Evolutionary conservation across 2,888 invertebrate genomes (phyloP).

Genomic region (Amblyjoppa proteus): DNA sequence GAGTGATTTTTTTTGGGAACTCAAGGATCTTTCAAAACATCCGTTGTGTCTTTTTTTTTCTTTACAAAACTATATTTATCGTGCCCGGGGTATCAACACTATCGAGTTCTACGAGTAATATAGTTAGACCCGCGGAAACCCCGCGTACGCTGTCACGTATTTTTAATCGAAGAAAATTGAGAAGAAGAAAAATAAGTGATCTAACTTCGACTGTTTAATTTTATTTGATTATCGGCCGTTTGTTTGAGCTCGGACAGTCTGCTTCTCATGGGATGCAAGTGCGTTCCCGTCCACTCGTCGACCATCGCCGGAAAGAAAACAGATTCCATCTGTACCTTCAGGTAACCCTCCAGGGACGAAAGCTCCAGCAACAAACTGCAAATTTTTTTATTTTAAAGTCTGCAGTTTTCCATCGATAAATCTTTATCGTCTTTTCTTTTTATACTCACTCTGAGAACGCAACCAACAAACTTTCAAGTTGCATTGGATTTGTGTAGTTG

Average conservation of each 20-base stretch:
- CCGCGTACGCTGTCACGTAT: not conserved
- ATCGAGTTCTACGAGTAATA: constrained; percentile 43
- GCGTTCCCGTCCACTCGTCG: constrained; percentile 88
- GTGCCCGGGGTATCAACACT: constrained; percentile 48
- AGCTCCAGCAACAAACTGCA: constrained; percentile 86
- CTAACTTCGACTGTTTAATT: constrained; percentile 83
- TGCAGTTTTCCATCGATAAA: not conserved
- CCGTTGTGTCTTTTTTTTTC: constrained; percentile 5
- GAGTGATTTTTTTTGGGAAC: constrained; percentile 20
- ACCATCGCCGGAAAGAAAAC: constrained; percentile 87
- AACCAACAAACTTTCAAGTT: constrained; percentile 87
- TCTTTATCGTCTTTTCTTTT: not conserved
- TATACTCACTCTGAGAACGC: constrained; percentile 87
- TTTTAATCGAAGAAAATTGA: not conserved
- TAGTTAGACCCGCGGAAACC: constrained; percentile 39
- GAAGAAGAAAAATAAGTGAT: constrained; percentile 17
- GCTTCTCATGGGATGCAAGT: constrained; percentile 86
- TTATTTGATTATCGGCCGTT: constrained; percentile 86
- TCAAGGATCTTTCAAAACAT: constrained; percentile 56
- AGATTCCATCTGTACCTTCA: constrained; percentile 86
- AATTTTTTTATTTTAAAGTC: constrained; percentile 34
- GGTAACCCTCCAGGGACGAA: constrained; percentile 86
- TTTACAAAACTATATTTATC: constrained; percentile 54
- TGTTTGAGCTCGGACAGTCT: constrained; percentile 86
- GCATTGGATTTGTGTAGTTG: constrained; percentile 89